These are phyloP conservation scores for Pseudopodoces humilis DNA, from an alignment of 2,113 vertebrate genomes.

Conservation along the genomic window DNA sequence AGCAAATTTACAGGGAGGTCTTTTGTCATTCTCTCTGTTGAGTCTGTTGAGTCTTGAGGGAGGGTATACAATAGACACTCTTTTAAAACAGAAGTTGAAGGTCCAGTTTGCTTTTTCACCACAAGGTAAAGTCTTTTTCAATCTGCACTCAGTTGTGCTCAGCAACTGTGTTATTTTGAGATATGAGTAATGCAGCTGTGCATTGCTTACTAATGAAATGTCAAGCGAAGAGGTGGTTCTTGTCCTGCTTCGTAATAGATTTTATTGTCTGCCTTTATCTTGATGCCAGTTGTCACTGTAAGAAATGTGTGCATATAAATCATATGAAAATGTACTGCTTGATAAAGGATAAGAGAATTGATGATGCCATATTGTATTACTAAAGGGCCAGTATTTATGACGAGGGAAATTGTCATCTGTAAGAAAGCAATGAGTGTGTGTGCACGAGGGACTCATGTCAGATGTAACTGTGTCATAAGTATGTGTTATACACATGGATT, in stretches of 20 bases:
- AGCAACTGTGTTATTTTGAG: background rate
- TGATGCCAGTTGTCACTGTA: background rate
- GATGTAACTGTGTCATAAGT: background rate
- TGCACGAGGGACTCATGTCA: background rate
- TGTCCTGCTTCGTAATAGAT: background rate
- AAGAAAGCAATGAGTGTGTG: background rate
- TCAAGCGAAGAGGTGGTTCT: background rate
- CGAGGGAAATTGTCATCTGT: background rate
- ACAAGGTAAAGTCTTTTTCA: background rate
- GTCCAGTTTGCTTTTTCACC: background rate
- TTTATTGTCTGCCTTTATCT: conserved; percentile 23
- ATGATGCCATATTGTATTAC: background rate
- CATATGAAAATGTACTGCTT: background rate
- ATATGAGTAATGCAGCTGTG: background rate
- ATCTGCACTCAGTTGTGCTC: background rate
- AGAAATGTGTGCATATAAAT: conserved; percentile 9
- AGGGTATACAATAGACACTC: background rate
- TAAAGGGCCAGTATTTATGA: background rate
- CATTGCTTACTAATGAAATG: conserved; percentile 37
- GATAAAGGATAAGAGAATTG: background rate
- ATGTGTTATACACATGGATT: background rate
- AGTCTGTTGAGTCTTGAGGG: background rate
- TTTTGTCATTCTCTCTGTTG: background rate
- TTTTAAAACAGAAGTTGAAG: background rate
- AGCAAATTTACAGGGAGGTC: background rate